These are phyloP conservation scores for Leuciscus waleckii DNA, from an alignment of 2,797 vertebrate genomes.

Conservation along the genomic window DNA sequence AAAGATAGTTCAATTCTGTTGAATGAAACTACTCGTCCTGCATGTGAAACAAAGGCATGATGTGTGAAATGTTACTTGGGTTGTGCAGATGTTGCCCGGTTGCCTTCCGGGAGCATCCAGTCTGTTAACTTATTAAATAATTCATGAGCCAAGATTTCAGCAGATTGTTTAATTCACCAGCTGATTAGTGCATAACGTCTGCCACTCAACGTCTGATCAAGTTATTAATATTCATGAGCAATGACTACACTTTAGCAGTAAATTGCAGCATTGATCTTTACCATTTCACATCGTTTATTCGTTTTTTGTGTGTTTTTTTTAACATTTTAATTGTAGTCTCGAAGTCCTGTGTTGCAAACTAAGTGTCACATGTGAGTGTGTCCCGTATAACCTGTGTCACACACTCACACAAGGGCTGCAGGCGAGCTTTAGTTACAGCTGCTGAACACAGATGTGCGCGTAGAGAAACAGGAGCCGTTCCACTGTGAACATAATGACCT, in stretches of 20 bases:
- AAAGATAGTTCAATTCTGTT: background rate
- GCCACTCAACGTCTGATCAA: background rate
- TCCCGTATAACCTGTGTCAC: background rate
- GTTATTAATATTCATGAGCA: conserved; percentile 1
- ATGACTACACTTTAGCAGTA: background rate
- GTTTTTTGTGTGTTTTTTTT: too few relatives aligned
- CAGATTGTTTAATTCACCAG: conserved; percentile 8
- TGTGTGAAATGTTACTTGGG: background rate
- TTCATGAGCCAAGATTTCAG: background rate
- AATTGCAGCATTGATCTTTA: background rate
- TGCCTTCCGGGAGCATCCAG: conserved; percentile 4
- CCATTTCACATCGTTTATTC: background rate
- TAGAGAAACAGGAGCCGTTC: background rate
- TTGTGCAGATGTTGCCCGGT: background rate
- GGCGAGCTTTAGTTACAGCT: conserved; percentile 43
- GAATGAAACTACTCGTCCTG: background rate
- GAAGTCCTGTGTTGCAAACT: background rate
- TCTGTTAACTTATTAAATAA: conserved; percentile 8
- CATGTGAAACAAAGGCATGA: background rate
- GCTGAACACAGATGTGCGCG: conserved; percentile 43
- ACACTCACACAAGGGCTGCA: background rate
- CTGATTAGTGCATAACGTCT: background rate
- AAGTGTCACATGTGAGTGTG: background rate
- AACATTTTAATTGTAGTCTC: background rate
- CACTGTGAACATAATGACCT: conserved; percentile 30